Evolutionary conservation across 2,888 invertebrate genomes (phyloP), one percentile per base, ranked within the genome.

Genomic region (Chrysotoxum bicinctum): DNA sequence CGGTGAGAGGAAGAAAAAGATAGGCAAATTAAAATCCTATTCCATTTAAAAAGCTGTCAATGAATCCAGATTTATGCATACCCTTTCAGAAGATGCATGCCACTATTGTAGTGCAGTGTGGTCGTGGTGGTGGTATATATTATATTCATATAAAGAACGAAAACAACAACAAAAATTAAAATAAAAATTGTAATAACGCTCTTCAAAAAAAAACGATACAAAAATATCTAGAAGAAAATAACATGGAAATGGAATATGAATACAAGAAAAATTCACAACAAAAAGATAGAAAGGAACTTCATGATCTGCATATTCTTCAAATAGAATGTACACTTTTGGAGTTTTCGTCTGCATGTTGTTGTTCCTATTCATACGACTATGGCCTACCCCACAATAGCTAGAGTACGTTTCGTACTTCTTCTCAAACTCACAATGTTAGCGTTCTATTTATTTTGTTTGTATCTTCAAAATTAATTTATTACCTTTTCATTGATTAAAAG

Each of bases 21-120:
- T 68, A 77, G 66, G 82, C 72, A 77, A 77, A 77, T 77, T 82
- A 77, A 77, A 82, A 77, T 77, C 77, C 72, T 72, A 66, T 82
- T 73, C 60, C 77, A 82, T 82, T 82, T 82, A 77, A 82, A 66
- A 77, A 77, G 77, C 81, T 82, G 82, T 82, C 82, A 82, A 82
- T 82, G 66, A 72, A 72, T 77, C 60, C 72, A 82, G 77, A 82
- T 82, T 82, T 77, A 82, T 82, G 82, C 77, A 77, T 77, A 60
- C 73, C 77, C 77, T 60, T 60, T 77, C 72, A 66, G 50, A 72
- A 60, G 58, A 72, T 66, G 72, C 66, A 60, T 52, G 72, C 72
- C 43, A 58, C 58, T 45, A 58, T 58, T 58, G 58, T 37, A 58
- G 21, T 58, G 23, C 23, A 26, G 14, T 48, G 12, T 21, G 48